These are phyloP conservation scores for Philotrypesis tridentata DNA, from an alignment of 1,140 invertebrate genomes.

Conservation along the genomic window DNA sequence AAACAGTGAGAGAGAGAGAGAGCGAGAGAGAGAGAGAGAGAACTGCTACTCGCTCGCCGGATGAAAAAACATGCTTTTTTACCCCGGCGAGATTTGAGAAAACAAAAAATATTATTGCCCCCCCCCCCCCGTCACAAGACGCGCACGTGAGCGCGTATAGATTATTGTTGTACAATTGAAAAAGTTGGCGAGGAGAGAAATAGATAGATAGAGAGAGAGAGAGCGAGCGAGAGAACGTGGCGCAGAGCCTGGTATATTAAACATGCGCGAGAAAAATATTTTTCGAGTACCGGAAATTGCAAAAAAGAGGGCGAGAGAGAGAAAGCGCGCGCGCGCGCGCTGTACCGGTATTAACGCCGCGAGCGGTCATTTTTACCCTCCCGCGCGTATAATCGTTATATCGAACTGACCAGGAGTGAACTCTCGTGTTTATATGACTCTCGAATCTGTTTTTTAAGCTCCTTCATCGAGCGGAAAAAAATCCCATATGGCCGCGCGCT, in stretches of 20 bases:
- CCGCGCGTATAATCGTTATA: background rate
- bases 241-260: background rate
- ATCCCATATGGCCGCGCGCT: too few relatives aligned
- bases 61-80: background rate
- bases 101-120: conserved; percentile 4
- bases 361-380: conserved; percentile 3
- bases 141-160: background rate
- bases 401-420: background rate
- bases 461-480: background rate
- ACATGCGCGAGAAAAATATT: conserved; percentile 29
- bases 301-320: conserved; percentile 2
- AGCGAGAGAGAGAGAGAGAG: too few relatives aligned
- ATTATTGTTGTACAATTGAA: background rate
- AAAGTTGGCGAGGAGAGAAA: background rate
- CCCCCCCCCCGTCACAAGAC: background rate
- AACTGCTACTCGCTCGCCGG: background rate
- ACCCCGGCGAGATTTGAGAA: background rate
- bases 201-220: too few relatives aligned
- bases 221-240: background rate
- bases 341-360: conserved; percentile 21
- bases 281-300: conserved; percentile 23
- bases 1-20: too few relatives aligned
- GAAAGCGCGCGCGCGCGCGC: too few relatives aligned
- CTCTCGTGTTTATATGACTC: conserved; percentile 4
- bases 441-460: background rate